Conservation (phyloP, 1,140 invertebrate genomes). For the Lordiphosa mommai region DNA sequence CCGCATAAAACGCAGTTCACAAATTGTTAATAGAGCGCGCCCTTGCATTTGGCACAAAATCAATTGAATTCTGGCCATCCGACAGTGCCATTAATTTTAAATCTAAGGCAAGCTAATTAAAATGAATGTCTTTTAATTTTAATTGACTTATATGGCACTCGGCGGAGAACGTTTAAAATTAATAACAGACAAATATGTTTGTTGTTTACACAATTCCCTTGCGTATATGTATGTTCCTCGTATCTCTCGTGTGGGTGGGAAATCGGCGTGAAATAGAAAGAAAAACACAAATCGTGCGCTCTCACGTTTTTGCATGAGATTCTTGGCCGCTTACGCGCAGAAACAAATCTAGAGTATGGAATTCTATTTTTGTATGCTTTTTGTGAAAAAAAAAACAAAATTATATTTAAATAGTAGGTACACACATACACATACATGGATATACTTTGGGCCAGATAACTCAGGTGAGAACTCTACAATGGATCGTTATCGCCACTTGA, state of each 20-base stretch:
- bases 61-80: slow-evolving; percentile 20
- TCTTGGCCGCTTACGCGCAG: slow-evolving; percentile 54
- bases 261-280: slow-evolving; percentile 28
- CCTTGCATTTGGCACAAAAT: neutral
- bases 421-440: neutral
- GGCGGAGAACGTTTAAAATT: slow-evolving; percentile 22
- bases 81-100: slow-evolving; percentile 11
- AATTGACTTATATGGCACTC: slow-evolving; percentile 40
- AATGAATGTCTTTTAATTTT: slow-evolving; percentile 24
- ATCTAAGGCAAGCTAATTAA: slow-evolving; percentile 28
- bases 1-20: slow-evolving; percentile 38
- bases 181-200: slow-evolving; percentile 51
- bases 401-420: slow-evolving; percentile 14
- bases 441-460: slow-evolving; percentile 37
- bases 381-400: slow-evolving; percentile 3
- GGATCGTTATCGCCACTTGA: too few relatives aligned
- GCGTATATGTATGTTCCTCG: slow-evolving; percentile 3
- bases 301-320: slow-evolving; percentile 73
- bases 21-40: slow-evolving; percentile 66
- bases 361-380: slow-evolving; percentile 51
- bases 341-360: slow-evolving; percentile 56
- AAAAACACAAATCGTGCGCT: slow-evolving; percentile 41
- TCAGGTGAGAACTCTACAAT: slow-evolving; percentile 30
- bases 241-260: slow-evolving; percentile 13
- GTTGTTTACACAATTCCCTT: slow-evolving; percentile 50